phyloP scores from a whole-genome alignment of 2,113 vertebrate genomes.

The Pygoscelis adeliae region DNA sequence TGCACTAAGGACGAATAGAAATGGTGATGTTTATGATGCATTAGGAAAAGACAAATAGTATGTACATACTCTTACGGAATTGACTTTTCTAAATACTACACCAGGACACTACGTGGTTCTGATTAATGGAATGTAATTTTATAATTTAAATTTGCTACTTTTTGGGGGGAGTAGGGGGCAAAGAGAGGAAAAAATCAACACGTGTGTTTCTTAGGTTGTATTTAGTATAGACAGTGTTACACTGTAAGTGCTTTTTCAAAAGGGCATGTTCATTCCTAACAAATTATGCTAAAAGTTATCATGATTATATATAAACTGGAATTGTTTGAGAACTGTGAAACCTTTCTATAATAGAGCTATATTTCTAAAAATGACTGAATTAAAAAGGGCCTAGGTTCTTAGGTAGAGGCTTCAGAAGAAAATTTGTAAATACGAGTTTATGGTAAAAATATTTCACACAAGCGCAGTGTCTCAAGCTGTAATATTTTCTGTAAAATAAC shows the following conservation, averaged over 20 bases:
- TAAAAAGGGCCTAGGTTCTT: background rate
- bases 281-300: background rate
- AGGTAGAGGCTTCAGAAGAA: constrained; percentile 8
- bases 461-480: constrained; percentile 2
- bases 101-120: background rate
- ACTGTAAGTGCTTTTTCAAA: constrained; percentile 31
- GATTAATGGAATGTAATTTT: constrained; percentile 3
- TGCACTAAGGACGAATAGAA: constrained; percentile 80
- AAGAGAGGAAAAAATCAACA: background rate
- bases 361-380: constrained; percentile 22
- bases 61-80: constrained; percentile 56
- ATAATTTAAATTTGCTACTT: constrained; percentile 62
- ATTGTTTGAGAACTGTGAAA: constrained; percentile 27
- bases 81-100: constrained; percentile 8
- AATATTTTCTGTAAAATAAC: constrained; percentile 55
- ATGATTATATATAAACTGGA: constrained; percentile 19
- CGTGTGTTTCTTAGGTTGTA: background rate
- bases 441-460: constrained; percentile 35
- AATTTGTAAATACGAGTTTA: constrained; percentile 61
- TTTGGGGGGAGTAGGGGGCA: background rate
- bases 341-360: background rate
- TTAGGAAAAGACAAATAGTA: constrained; percentile 24
- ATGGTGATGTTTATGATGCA: background rate
- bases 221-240: background rate
- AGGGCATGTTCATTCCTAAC: background rate